Base-by-base conservation (phyloP, 2,888 invertebrate species). In the Caenorhabditis sulstoni region DNA sequence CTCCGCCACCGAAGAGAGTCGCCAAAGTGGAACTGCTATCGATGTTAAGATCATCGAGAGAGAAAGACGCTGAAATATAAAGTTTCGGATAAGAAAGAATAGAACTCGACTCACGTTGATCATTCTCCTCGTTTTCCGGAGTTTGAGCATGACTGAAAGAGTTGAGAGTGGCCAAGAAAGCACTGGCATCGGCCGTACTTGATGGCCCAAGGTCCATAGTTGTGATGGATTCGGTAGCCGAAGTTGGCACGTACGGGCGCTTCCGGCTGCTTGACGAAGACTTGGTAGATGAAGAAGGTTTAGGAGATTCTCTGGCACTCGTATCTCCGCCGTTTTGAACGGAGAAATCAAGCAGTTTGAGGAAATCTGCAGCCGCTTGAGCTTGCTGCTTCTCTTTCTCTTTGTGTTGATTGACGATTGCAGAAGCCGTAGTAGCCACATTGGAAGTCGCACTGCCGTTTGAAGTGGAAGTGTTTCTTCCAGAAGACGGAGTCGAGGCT, bases 151-250 rank as follows among this genome's bases (percentile, higher is more conserved):
- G 75, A 16, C 57, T 71, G 20, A 71, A 47, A 14, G 71, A 75
- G 50, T 79, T 80, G 52, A 84, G 76, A 37, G 76, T 81, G 14
- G 85, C 83, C 44, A 84, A 58, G 12, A 83, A 70, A 11, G 76
- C 67, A 23, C 83, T 29, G 4, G 29, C 29, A 7, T 29, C 29
- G 29, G 7, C 82, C 1, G 85, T 79, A 44, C 39, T 79, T 4
- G 80, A 50, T 18, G 66, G 39, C 16, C 65, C 59, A 47, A 83
- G 41, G 5, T 82, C 82, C 57, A 57, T 44, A 3, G 66, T 61
- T 35, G 71, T 61, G 3, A 67, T 75, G 5, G 67, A 61, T 18
- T 71, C 71, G 1, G 66, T 78, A 8, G 65, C 61, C 2, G 78
- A 78, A 14, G 70, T 78, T 0, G 71, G 64, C 14, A 81, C 75